Base-by-base conservation (phyloP, 2,888 invertebrate species). In the Hesperia comma region DNA sequence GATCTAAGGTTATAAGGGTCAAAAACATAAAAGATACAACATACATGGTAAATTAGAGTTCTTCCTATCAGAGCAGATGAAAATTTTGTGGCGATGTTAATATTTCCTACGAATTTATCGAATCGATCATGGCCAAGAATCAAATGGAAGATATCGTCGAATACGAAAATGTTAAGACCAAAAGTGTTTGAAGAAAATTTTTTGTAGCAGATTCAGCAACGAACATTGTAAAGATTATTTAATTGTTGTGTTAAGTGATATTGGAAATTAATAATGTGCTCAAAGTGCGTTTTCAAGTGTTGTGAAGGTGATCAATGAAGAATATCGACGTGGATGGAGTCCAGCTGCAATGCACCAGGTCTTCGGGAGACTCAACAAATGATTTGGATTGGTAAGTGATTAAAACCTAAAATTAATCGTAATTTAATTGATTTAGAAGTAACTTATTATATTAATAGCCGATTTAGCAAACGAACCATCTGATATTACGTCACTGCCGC, bases 321-420 rank as follows among this genome's bases (percentile, higher is more conserved):
- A 61, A 32, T 2, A 40, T 1, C n/a, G 40, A 8, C 6, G 40
- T 26, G 51, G 19, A 61, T 40, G 61, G 51, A 49, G 32, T 46
- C 53, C 53, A 15, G 61, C 21, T 26, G 40, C 21, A 40, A 41
- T 37, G 37, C 15, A 14, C 32, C 53, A 10, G 53, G 15, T 49
- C 40, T 51, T 41, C 41, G 26, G 61, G 15, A 37, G 37, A 8
- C 4, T 7, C 19, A n/a, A 43, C 61, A 61, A 33, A 61, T 61
- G 61, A 61, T 32, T 37, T 6, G 19, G 37, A 7, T 14, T 17
- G 61, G 61, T 61, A 21, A 61, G 61, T 61, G 19, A 14, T 41
- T 1, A 46, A 37, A 10, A 12, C 2, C 10, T 37, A 37, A 3
- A 37, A 2, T 1, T 8, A 37, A 8, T 37, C 12, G 12, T 46